phyloP scores from a whole-genome alignment of 2,888 invertebrate genomes.

The Endomychus coccineus region DNA sequence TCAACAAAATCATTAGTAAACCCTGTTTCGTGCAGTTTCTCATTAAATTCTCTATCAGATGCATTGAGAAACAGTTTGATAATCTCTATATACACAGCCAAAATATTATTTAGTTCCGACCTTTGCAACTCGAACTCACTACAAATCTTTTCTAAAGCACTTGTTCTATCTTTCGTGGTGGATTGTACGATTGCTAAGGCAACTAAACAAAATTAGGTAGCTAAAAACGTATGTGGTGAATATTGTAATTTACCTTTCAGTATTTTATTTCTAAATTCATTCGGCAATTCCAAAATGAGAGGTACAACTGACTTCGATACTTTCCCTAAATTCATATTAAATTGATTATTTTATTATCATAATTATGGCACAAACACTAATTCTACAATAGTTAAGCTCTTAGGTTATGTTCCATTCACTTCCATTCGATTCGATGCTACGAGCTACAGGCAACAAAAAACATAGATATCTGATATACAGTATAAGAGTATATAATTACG shows the following conservation, averaged over 20 bases:
- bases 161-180: conserved; percentile 24
- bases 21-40: conserved; percentile 27
- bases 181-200: conserved; percentile 26
- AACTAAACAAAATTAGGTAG: conserved; percentile 25
- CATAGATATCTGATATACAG: too few species aligned
- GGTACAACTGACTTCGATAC: conserved; percentile 21
- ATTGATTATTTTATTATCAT: not conserved
- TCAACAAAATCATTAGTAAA: conserved; percentile 32
- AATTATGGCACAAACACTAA: too few species aligned
- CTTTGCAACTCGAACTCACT: conserved; percentile 24
- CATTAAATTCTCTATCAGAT: conserved; percentile 31
- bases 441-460: too few species aligned
- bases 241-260: conserved; percentile 25
- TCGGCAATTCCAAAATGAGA: conserved; percentile 22
- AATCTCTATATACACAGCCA: conserved; percentile 28
- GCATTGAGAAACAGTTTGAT: conserved; percentile 25
- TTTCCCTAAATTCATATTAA: conserved; percentile 24
- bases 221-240: conserved; percentile 9
- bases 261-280: conserved; percentile 25
- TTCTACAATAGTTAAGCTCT: too few species aligned
- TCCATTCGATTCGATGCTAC: too few species aligned
- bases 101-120: conserved; percentile 26
- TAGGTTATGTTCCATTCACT: too few species aligned
- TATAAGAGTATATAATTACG: too few species aligned
- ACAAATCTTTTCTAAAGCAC: conserved; percentile 27